Percentiles rank a stretch among this genome's conserved stretches.
phyloP scores from a whole-genome alignment of 2,797 vertebrate species.

The Onychomys arenicola region DNA sequence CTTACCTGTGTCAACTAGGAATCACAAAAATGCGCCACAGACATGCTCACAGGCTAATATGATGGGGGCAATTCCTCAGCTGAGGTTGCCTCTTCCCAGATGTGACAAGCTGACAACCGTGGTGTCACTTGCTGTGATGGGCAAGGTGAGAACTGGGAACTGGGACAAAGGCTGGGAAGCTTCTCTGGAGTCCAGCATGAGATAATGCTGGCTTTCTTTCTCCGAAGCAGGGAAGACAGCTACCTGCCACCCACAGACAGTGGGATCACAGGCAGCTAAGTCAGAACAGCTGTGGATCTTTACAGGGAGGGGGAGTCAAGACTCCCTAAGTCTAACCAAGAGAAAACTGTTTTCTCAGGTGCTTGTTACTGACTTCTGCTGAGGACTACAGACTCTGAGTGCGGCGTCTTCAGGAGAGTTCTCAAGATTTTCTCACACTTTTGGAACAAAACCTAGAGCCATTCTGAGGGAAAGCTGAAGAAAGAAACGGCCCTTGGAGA shows the following conservation, averaged over 20 bases:
- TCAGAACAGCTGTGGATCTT: neutral
- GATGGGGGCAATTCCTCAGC: neutral
- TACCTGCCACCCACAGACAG: neutral
- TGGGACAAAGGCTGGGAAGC: neutral
- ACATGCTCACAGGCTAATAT: neutral
- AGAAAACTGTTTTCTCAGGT: conserved; percentile 19
- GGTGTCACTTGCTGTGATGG: conserved; percentile 3
- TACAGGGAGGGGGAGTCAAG: neutral
- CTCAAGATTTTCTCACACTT: conserved; percentile 56
- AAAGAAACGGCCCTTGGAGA: conserved; percentile 55
- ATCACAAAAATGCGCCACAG: neutral
- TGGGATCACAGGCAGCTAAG: neutral
- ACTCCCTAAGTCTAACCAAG: neutral
- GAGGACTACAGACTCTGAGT: conserved; percentile 35
- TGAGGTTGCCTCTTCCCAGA: neutral
- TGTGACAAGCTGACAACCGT: neutral
- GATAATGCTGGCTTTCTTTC: conserved; percentile 46
- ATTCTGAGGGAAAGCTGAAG: conserved; percentile 47
- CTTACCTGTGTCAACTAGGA: neutral
- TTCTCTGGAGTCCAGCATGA: neutral
- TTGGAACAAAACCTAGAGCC: conserved; percentile 48
- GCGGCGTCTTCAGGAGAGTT: conserved; percentile 48
- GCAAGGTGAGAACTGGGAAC: neutral
- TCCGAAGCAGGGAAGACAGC: neutral
- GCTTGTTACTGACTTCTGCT: conserved; percentile 24